A percentile compares a stretch with the other conserved stretches of the same genome.
Conservation (phyloP, 2,888 invertebrate genomes). For the Drosophila planitibia region DNA sequence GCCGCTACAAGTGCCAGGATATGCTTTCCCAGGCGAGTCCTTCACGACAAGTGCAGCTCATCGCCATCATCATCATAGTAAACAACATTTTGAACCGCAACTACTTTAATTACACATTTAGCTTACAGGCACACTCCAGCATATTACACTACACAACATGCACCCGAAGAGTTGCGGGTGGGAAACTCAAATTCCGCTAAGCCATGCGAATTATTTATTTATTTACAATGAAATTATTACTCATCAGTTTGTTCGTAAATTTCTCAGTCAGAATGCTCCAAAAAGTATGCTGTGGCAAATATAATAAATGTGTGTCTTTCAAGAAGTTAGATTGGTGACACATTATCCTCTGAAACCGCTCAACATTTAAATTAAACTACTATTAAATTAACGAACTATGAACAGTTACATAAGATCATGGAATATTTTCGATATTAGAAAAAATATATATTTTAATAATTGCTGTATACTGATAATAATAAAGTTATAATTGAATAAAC, state of each 20-base stretch:
- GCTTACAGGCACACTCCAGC: constrained; percentile 51
- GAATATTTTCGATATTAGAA: neutral
- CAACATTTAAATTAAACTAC: neutral
- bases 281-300: constrained; percentile 50
- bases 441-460: neutral
- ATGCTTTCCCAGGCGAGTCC: constrained; percentile 54
- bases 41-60: constrained; percentile 71
- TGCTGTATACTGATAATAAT: neutral
- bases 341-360: neutral
- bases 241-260: neutral
- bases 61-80: constrained; percentile 53
- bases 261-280: constrained; percentile 14
- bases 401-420: neutral
- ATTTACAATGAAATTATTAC: neutral
- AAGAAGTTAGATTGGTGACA: neutral
- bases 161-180: neutral
- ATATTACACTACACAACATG: constrained; percentile 41
- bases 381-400: neutral
- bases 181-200: neutral
- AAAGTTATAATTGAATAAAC: neutral
- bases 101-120: constrained; percentile 76
- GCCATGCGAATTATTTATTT: neutral
- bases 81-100: constrained; percentile 58
- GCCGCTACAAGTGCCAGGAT: constrained; percentile 76
- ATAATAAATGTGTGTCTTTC: neutral